phyloP scores from a whole-genome alignment of 2,888 invertebrate species.

The Drosophila planitibia region DNA sequence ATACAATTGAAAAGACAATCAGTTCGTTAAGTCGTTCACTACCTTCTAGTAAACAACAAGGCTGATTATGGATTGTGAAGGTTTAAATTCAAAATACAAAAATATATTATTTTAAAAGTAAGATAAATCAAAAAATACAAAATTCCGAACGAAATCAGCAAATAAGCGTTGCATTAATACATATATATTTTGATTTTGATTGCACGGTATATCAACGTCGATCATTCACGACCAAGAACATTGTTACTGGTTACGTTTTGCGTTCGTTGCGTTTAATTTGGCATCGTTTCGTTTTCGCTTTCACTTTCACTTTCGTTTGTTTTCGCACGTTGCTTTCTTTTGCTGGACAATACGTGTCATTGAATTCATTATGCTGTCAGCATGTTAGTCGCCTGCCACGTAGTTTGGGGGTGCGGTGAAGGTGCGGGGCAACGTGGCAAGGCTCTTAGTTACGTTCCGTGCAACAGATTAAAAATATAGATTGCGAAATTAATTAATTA shows the following conservation, averaged over 20 bases:
- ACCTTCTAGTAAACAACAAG: background rate
- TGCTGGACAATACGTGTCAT: constrained; percentile 66
- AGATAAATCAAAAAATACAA: background rate
- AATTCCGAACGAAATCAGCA: background rate
- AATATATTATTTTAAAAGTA: background rate
- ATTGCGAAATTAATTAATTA: constrained; percentile 73
- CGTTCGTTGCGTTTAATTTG: constrained; percentile 7
- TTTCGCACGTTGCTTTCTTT: constrained; percentile 39
- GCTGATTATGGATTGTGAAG: background rate
- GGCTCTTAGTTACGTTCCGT: constrained; percentile 25
- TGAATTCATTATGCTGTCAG: constrained; percentile 76
- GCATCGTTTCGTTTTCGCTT: constrained; percentile 17
- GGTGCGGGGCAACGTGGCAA: constrained; percentile 3
- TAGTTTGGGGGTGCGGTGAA: background rate
- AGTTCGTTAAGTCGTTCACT: background rate
- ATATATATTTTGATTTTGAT: background rate
- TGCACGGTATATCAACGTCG: background rate
- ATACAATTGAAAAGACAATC: background rate
- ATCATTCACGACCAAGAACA: background rate
- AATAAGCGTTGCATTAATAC: background rate
- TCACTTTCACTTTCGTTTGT: constrained; percentile 30
- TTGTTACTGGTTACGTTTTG: background rate
- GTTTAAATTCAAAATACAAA: background rate
- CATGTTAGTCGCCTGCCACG: constrained; percentile 24
- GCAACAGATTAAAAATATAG: constrained; percentile 50